Base-by-base conservation (phyloP, 2,797 vertebrate species). In the Holocentrus rufus region DNA sequence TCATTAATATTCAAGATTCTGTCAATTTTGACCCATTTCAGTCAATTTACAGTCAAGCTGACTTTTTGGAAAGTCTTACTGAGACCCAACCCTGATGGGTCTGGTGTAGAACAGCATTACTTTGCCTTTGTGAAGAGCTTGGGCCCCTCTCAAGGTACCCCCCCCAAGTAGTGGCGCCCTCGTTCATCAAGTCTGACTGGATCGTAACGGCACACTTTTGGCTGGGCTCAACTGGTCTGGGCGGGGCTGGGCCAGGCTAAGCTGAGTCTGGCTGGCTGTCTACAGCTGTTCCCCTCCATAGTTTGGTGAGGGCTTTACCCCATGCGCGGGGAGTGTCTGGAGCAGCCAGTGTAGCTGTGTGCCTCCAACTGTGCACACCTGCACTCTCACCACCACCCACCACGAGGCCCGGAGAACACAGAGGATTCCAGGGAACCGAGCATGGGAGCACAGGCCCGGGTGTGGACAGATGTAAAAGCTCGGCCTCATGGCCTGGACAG, bases 341-440 rank as follows among this genome's bases (percentile, higher is more conserved):
- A 88, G 82, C 84, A 67, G 78, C 36, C 56, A 42, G 68, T 81
- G 92, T 93, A 93, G 93, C 93, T 93, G 93, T 90, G 91, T 90
- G 91, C 78, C 54, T 93, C 90, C 92, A 92, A 93, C 91, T 93
- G 92, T 56, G 85, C 86, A 90, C 89, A 92, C 90, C 91, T 92
- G 92, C 89, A 91, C 82, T 82, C 81, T 77, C 81, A 53, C 74
- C 85, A 80, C 88, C 92, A 87, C 90, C 92, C 90, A 92, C 92
- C 89, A 90, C 46, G 90, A 83, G 31, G 69, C 80, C 65, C 23
- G 18, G 74, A 79, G 67, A 86, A 79, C 64, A 81, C 57, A 79
- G 72, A 77, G 31, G 78, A 85, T 87, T 86, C 81, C 61, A 67
- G 80, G 85, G 83, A 84, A 81, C 25, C 62, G 80, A 54, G 76